Evolutionary conservation across 2,888 invertebrate species (phyloP), one percentile per base, ranked within the genome.

Genomic region (Philonicus albiceps): DNA sequence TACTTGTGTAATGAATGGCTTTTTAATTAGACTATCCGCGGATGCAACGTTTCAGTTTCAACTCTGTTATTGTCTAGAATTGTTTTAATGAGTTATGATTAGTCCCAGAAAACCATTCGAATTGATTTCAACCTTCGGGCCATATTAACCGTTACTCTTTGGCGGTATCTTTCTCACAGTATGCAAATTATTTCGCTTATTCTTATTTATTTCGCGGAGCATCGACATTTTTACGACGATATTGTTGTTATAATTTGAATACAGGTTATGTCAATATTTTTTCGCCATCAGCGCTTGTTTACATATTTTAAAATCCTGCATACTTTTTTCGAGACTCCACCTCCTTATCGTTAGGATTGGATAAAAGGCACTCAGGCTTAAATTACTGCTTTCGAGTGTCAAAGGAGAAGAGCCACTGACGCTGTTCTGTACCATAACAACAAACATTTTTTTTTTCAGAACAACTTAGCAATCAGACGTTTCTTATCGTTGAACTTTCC

Each of bases 211-310:
- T 78, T 30, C 49, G 22, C 40, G 22, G 31, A 78, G 78, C 49
- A 22, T 43, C n/a, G 30, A 2, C 22, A 19, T 37, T 64, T 83
- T 64, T 34, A 64, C 37, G 22, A 37, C 73, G 73, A 84, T 73
- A 40, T 40, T 73, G 73, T 22, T 84, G 27, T 73, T 34, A 73
- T 43, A 73, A 84, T 72, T 73, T 84, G 84, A 73, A 84, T 72
- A 40, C 40, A 30, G 84, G 84, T 43, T 84, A 72, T 73, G 84
- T 84, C 72, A 84, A 84, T 84, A 84, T 84, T 84, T 84, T 84
- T 84, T 40, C 49, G 73, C 84, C 84, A 84, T 84, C 84, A 84
- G 43, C 16, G 73, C 30, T 55, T 83, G 83, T 83, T 83, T 83
- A 43, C 83, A 43, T 83, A 49, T 83, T 55, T 83, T 31, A 31